Percentiles rank a stretch among this genome's conserved stretches.
These are phyloP conservation scores for Lithobius niger DNA, from an alignment of 1,140 invertebrate genomes.

Conservation along the genomic window DNA sequence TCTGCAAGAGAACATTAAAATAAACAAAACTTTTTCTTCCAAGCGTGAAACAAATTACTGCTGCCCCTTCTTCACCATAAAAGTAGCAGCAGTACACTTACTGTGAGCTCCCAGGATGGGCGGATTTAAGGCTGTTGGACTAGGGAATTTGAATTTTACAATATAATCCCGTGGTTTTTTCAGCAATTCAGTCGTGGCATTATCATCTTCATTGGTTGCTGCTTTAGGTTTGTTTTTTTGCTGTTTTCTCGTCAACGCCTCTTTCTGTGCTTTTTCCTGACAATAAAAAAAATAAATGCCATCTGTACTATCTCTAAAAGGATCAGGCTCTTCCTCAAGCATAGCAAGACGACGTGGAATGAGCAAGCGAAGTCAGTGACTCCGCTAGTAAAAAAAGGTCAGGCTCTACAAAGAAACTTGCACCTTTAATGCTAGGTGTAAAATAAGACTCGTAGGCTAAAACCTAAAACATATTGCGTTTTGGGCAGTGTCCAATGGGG, in stretches of 20 bases:
- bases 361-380: too few relatives aligned
- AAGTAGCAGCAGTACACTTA: constrained; percentile 32
- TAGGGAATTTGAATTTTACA: constrained; percentile 94
- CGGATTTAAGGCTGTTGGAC: constrained; percentile 83
- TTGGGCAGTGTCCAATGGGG: too few relatives aligned
- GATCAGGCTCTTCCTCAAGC: too few relatives aligned
- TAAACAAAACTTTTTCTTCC: constrained; percentile 1
- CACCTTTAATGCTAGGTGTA: too few relatives aligned
- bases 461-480: too few relatives aligned
- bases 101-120: constrained; percentile 86
- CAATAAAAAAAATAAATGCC: not conserved
- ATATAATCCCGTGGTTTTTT: constrained; percentile 83
- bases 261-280: constrained; percentile 78
- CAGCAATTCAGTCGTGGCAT: constrained; percentile 63
- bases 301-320: too few relatives aligned
- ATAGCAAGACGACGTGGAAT: too few relatives aligned
- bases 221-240: constrained; percentile 73
- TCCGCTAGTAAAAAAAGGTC: too few relatives aligned
- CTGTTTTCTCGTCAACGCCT: constrained; percentile 81
- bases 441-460: too few relatives aligned
- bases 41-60: not conserved
- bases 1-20: constrained; percentile 40
- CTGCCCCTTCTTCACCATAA: not conserved
- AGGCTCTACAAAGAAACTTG: too few relatives aligned
- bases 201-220: constrained; percentile 66